Evolutionary conservation across 2,113 vertebrate species (phyloP).

Genomic region (Hyperopisus bebe): DNA sequence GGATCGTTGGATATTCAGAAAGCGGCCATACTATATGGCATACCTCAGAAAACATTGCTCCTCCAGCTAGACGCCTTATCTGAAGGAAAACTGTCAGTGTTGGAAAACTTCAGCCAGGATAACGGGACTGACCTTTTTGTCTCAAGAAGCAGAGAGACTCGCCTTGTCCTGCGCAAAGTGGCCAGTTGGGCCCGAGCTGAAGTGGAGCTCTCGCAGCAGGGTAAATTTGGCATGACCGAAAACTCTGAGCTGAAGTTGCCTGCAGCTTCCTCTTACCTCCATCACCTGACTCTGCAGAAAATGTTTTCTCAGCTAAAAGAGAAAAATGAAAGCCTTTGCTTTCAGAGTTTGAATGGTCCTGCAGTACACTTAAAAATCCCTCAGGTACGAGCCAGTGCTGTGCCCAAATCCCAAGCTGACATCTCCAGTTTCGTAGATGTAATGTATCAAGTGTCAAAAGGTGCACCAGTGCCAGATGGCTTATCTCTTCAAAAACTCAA

Average conservation of each 20-base stretch:
- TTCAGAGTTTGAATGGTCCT: conserved; percentile 63
- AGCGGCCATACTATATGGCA: conserved; percentile 98
- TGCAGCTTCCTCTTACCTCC: conserved; percentile 83
- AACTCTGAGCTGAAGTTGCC: conserved; percentile 83
- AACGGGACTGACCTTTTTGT: conserved; percentile 72
- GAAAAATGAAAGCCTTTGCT: conserved; percentile 70
- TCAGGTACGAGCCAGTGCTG: conserved; percentile 76
- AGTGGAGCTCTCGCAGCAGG: conserved; percentile 78
- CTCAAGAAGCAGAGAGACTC: conserved; percentile 80
- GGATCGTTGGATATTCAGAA: conserved; percentile 95
- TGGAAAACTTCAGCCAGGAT: conserved; percentile 74
- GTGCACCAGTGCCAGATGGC: conserved; percentile 71
- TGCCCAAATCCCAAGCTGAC: conserved; percentile 74
- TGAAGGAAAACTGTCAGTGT: conserved; percentile 73
- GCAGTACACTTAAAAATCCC: conserved; percentile 84
- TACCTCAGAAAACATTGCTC: conserved; percentile 92
- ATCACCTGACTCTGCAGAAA: conserved; percentile 89
- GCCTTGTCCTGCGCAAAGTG: conserved; percentile 89
- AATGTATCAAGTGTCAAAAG: conserved; percentile 81
- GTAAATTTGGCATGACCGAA: conserved; percentile 72
- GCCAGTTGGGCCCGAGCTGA: conserved; percentile 85
- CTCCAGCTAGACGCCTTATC: conserved; percentile 85
- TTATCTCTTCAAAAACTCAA: conserved; percentile 82
- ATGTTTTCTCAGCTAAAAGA: conserved; percentile 82
- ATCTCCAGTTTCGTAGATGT: conserved; percentile 77